phyloP scores from a whole-genome alignment of 2,797 vertebrate species.

The Trematomus bernacchii region DNA sequence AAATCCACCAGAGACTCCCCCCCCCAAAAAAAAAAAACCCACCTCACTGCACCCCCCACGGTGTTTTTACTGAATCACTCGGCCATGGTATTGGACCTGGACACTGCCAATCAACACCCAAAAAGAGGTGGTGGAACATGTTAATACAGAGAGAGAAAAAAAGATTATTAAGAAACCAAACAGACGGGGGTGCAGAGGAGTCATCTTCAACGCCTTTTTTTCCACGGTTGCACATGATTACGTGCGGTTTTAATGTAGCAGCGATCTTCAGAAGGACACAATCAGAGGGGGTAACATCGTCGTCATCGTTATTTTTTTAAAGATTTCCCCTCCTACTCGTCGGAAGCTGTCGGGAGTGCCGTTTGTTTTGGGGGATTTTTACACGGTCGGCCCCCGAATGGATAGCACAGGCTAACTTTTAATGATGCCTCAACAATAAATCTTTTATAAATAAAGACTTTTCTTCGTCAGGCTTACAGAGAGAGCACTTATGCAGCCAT shows the following conservation, averaged over 20 bases:
- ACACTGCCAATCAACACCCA: constrained; percentile 85
- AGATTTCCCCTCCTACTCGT: constrained; percentile 59
- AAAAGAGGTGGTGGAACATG: constrained; percentile 71
- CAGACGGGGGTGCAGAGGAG: constrained; percentile 73
- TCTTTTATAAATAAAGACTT: constrained; percentile 37
- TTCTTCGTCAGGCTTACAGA: constrained; percentile 66
- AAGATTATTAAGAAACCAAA: constrained; percentile 38
- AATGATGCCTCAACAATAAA: constrained; percentile 76
- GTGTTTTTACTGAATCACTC: constrained; percentile 84
- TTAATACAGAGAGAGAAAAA: constrained; percentile 50
- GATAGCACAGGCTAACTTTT: constrained; percentile 83
- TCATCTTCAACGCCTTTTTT: constrained; percentile 80
- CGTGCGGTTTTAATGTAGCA: constrained; percentile 89
- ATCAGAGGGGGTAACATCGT: constrained; percentile 61
- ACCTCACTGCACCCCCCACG: constrained; percentile 78
- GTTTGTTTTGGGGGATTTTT: constrained; percentile 48
- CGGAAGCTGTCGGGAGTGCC: constrained; percentile 54
- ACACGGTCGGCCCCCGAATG: constrained; percentile 58
- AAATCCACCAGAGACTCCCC: constrained; percentile 55
- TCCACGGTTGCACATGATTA: constrained; percentile 77
- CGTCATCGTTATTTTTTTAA: constrained; percentile 67
- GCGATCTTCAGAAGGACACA: constrained; percentile 72
- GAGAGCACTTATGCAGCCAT: constrained; percentile 84
- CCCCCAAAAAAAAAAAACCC: constrained; percentile 59
- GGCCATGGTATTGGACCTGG: constrained; percentile 85